These are phyloP conservation scores for Acrossocheilus wenchowensis DNA, from an alignment of 2,797 vertebrate genomes.

Conservation along the genomic window DNA sequence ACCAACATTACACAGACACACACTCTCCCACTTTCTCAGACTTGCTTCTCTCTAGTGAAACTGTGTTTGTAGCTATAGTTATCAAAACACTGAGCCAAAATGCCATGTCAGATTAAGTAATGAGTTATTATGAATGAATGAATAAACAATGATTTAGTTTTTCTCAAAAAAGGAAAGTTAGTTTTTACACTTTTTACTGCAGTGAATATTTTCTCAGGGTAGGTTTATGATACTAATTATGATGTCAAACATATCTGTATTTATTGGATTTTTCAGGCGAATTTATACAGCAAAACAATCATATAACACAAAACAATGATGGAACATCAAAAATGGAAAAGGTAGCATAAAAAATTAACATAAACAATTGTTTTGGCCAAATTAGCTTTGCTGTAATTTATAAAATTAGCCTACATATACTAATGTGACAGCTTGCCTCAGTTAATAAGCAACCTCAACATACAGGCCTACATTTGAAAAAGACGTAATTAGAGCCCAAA, in stretches of 20 bases:
- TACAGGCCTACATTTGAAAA: not conserved
- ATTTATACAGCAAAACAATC: not conserved
- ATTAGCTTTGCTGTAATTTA: not conserved
- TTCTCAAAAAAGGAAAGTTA: not conserved
- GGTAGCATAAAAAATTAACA: not conserved
- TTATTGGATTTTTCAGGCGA: not conserved
- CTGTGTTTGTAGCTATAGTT: not conserved
- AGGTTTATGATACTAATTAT: not conserved
- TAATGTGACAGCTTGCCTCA: not conserved
- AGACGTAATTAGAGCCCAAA: not conserved
- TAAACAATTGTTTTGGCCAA: not conserved
- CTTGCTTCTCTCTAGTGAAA: not conserved
- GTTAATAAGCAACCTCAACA: not conserved
- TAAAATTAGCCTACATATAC: not conserved
- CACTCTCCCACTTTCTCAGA: slow-evolving; percentile 29
- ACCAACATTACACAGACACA: slow-evolving; percentile 19
- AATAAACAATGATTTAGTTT: not conserved
- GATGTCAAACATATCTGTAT: not conserved
- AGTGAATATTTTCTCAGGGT: not conserved
- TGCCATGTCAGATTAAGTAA: not conserved
- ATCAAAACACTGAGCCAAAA: not conserved
- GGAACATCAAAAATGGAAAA: not conserved
- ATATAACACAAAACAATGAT: not conserved
- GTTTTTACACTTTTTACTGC: not conserved
- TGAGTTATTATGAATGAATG: not conserved